Conservation (phyloP, 2,113 vertebrate species). For the Leptosomus discolor region DNA sequence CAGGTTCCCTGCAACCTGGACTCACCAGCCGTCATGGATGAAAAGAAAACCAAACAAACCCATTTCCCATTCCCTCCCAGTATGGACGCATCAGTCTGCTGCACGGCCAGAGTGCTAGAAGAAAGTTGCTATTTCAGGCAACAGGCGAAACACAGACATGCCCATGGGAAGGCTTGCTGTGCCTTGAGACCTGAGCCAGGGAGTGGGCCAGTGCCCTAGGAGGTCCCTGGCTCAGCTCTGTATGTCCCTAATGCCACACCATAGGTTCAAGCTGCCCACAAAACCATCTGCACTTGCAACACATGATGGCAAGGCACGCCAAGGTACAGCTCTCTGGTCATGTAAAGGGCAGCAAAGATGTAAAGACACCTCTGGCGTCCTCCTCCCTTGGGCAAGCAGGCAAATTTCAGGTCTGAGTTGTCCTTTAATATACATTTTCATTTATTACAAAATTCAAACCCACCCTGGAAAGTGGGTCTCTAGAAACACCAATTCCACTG, state of each 20-base stretch:
- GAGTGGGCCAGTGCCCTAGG: accelerated
- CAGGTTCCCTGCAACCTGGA: not conserved
- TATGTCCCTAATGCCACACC: not conserved
- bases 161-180: not conserved
- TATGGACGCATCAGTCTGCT: not conserved
- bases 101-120: not conserved
- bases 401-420: not conserved
- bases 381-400: not conserved
- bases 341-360: accelerated
- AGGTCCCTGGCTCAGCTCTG: not conserved
- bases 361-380: not conserved
- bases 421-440: not conserved
- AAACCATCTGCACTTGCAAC: not conserved
- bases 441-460: not conserved
- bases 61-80: not conserved
- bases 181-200: not conserved
- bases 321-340: not conserved
- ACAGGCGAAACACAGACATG: not conserved
- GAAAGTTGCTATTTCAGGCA: not conserved
- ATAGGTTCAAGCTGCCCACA: not conserved
- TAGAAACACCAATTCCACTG: not conserved
- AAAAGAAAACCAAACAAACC: not conserved
- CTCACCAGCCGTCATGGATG: not conserved
- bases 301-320: not conserved
- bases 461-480: not conserved